Percentiles rank a stretch among this genome's conserved stretches.
phyloP scores from a whole-genome alignment of 2,797 vertebrate species.

The Amphiprion clarkii region DNA sequence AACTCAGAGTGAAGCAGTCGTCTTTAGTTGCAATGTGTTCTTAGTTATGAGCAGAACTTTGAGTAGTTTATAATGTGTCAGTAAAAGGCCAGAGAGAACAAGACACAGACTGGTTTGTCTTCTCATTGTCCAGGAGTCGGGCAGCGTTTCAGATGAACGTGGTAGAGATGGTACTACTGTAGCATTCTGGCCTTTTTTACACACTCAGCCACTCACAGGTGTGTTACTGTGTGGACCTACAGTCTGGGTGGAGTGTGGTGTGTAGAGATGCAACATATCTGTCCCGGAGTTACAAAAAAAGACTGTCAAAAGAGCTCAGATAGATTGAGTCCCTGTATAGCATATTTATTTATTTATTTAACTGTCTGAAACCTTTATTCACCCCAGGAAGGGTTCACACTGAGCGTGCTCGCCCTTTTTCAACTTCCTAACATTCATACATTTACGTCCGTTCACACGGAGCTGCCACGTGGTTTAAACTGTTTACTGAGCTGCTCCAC shows the following conservation, averaged over 20 bases:
- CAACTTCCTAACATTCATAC: constrained; percentile 17
- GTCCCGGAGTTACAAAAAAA: constrained; percentile 18
- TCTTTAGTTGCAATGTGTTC: constrained; percentile 51
- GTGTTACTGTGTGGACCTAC: constrained; percentile 62
- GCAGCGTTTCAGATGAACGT: constrained; percentile 12
- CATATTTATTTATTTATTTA: constrained; percentile 86
- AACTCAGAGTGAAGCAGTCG: constrained; percentile 41
- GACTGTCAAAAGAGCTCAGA: constrained; percentile 51
- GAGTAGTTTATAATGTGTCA: constrained; percentile 45
- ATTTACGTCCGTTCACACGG: constrained; percentile 6
- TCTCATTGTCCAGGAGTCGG: constrained; percentile 36
- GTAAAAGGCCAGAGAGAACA: constrained; percentile 28
- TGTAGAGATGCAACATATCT: constrained; percentile 50
- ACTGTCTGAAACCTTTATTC: constrained; percentile 36
- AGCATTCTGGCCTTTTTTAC: constrained; percentile 67
- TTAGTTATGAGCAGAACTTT: constrained; percentile 36
- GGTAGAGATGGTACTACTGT: constrained; percentile 74
- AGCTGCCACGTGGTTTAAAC: constrained; percentile 29
- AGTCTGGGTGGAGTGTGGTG: constrained; percentile 30
- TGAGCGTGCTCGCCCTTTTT: constrained; percentile 28
- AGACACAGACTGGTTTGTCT: constrained; percentile 13
- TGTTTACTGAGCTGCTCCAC: constrained; percentile 42
- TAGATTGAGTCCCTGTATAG: constrained; percentile 62
- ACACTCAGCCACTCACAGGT: constrained; percentile 40
- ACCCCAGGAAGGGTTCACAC: constrained; percentile 36